Conservation (phyloP, 1,140 invertebrate genomes). For the Pogonognathellus flavescens region DNA sequence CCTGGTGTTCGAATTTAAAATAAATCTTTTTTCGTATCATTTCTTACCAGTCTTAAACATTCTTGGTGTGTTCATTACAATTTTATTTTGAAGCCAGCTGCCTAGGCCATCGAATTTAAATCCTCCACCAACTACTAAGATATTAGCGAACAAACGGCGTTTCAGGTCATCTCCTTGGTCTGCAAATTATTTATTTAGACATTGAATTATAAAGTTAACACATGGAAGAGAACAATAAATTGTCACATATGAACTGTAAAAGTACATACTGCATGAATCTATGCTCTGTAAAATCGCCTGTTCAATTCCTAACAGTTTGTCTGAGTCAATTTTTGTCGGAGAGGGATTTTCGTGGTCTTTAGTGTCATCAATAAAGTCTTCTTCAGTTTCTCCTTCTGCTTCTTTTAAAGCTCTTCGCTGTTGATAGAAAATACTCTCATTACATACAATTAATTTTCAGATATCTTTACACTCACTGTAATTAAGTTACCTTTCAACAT, state of each 20-base stretch:
- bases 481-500: background rate
- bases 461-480: too few relatives aligned
- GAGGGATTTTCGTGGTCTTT: conserved; percentile 74
- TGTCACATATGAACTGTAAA: too few relatives aligned
- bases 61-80: conserved; percentile 86
- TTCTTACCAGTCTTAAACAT: conserved; percentile 77
- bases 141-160: conserved; percentile 93
- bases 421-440: conserved; percentile 31
- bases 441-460: too few relatives aligned
- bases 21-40: too few relatives aligned
- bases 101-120: conserved; percentile 89
- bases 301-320: conserved; percentile 88
- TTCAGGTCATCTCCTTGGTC: conserved; percentile 86
- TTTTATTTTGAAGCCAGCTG: conserved; percentile 89
- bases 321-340: conserved; percentile 74
- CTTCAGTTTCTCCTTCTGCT: conserved; percentile 70
- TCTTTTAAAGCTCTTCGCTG: conserved; percentile 72
- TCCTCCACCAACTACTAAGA: conserved; percentile 91
- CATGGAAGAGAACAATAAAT: too few relatives aligned
- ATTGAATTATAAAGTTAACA: too few relatives aligned
- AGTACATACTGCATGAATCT: conserved; percentile 81
- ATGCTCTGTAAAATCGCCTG: conserved; percentile 93
- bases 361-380: conserved; percentile 85
- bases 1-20: background rate
- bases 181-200: too few relatives aligned